Conservation (phyloP, 1,140 invertebrate genomes). For the Colletes gigas region DNA sequence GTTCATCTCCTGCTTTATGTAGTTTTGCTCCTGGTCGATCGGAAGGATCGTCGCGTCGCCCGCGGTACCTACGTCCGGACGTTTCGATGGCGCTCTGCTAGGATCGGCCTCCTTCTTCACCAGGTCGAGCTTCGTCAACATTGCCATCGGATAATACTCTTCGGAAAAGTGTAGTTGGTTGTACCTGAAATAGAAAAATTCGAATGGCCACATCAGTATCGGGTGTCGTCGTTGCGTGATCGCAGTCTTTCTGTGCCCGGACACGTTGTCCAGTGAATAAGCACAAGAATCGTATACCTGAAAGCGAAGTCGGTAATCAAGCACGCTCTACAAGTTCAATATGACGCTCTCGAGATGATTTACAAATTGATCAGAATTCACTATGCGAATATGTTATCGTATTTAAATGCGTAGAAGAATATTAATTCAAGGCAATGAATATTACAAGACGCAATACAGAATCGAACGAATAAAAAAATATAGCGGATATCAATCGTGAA, state of each 20-base stretch:
- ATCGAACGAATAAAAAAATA: neutral
- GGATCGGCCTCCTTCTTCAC: conserved; percentile 65
- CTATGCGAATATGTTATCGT: neutral
- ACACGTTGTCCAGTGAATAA: conserved; percentile 32
- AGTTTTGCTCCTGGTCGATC: conserved; percentile 26
- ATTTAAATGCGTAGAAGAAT: neutral
- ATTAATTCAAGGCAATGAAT: neutral
- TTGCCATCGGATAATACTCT: conserved; percentile 70
- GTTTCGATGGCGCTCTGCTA: conserved; percentile 21
- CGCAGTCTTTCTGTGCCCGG: conserved; percentile 39
- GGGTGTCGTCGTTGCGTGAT: conserved; percentile 31
- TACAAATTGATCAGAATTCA: no score
- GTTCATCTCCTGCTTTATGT: conserved; percentile 61
- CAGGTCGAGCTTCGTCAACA: conserved; percentile 73
- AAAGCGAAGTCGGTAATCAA: conserved; percentile 21
- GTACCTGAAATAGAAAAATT: conserved; percentile 79
- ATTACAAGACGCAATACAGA: neutral
- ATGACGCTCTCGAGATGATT: neutral
- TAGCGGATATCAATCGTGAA: neutral
- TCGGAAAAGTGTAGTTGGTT: conserved; percentile 68
- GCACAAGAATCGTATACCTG: conserved; percentile 53
- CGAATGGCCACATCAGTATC: conserved; percentile 69
- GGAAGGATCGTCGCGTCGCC: conserved; percentile 5
- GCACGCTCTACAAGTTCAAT: conserved; percentile 6
- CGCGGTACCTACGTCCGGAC: neutral